Conservation (phyloP, 2,888 invertebrate species). For the Zhuqinia jingwanae region DNA sequence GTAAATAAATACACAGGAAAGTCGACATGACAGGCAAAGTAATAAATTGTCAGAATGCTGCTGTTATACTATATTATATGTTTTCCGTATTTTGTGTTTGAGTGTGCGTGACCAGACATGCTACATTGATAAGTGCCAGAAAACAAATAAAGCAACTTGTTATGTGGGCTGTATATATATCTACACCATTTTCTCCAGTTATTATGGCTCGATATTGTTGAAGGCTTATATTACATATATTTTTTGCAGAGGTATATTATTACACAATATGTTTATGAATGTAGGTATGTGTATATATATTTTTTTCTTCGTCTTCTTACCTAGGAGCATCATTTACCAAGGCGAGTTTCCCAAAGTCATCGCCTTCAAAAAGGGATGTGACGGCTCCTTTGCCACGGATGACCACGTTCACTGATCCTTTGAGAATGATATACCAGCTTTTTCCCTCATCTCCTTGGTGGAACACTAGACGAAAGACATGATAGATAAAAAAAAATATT, state of each 20-base stretch:
- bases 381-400: constrained; percentile 93
- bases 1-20: constrained; percentile 20
- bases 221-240: neutral
- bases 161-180: too few relatives aligned
- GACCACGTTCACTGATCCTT: constrained; percentile 91
- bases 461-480: constrained; percentile 84
- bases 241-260: neutral
- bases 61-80: too few relatives aligned
- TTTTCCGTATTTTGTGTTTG: neutral
- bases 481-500: constrained; percentile 25
- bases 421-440: constrained; percentile 91
- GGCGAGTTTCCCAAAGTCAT: constrained; percentile 93
- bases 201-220: neutral
- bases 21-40: constrained; percentile 18
- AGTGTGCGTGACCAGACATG: constrained; percentile 16
- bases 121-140: constrained; percentile 6
- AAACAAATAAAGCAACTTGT: too few relatives aligned
- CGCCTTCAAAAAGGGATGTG: constrained; percentile 90
- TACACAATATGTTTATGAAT: neutral
- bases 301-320: constrained; percentile 83
- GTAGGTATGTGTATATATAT: too few relatives aligned
- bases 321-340: constrained; percentile 92
- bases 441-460: constrained; percentile 92
- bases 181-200: neutral
- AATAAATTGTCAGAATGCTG: constrained; percentile 13